Conservation (phyloP, 2,113 vertebrate species). For the Ceyx margarethae region DNA sequence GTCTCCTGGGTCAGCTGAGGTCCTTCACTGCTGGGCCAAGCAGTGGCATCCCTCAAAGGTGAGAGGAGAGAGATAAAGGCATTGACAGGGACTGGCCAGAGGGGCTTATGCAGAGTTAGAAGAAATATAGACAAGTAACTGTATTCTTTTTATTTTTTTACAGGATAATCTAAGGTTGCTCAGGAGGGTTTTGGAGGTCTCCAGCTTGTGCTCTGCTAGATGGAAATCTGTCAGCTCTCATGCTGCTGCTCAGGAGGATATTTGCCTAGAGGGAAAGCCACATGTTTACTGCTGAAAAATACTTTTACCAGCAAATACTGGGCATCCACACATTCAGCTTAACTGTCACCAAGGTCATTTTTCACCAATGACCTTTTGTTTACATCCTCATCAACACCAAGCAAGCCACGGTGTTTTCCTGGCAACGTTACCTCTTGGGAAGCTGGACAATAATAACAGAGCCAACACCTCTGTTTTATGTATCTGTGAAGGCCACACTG, state of each 20-base stretch:
- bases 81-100: not conserved
- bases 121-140: not conserved
- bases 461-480: accelerated
- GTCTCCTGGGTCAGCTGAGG: not conserved
- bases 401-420: not conserved
- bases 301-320: not conserved
- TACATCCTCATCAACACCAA: not conserved
- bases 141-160: not conserved
- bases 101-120: not conserved
- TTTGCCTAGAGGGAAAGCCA: not conserved
- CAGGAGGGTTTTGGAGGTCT: not conserved
- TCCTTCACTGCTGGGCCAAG: not conserved
- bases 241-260: not conserved
- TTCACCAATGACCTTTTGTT: not conserved
- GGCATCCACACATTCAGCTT: not conserved
- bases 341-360: not conserved
- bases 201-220: not conserved
- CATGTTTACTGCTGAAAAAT: not conserved
- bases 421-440: not conserved
- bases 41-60: not conserved
- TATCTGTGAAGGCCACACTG: not conserved
- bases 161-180: not conserved
- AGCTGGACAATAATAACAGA: not conserved
- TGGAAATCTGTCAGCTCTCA: not conserved
- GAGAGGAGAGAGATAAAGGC: not conserved